Percentiles rank a stretch among this genome's conserved stretches.
These are phyloP conservation scores for Psettodes erumei DNA, from an alignment of 2,113 vertebrate genomes.

Conservation along the genomic window DNA sequence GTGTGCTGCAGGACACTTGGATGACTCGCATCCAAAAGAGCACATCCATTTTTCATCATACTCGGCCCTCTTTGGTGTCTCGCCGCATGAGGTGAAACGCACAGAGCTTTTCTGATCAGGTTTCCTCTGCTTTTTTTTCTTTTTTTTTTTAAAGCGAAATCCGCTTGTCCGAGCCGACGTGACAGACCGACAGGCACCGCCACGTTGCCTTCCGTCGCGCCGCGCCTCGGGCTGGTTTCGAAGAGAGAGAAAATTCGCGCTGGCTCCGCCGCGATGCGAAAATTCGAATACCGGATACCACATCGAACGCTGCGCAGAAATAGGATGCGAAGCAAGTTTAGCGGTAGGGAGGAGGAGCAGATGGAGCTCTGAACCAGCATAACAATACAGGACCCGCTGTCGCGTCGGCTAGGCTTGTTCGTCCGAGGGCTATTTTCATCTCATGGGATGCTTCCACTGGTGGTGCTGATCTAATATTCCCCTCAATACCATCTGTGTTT, in stretches of 20 bases:
- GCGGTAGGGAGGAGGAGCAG: conserved; percentile 33
- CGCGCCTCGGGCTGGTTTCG: neutral
- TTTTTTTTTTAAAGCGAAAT: conserved; percentile 37
- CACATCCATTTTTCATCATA: conserved; percentile 78
- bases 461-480: conserved; percentile 48
- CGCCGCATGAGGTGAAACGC: conserved; percentile 54
- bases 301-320: neutral
- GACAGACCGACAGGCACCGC: conserved; percentile 13
- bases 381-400: conserved; percentile 35
- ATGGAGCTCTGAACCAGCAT: conserved; percentile 36
- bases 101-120: conserved; percentile 48
- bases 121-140: conserved; percentile 27
- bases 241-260: conserved; percentile 2
- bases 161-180: conserved; percentile 21
- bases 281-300: no score
- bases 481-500: conserved; percentile 63
- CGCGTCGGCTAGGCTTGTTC: conserved; percentile 37
- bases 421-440: conserved; percentile 59
- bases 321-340: neutral
- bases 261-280: conserved; percentile 1
- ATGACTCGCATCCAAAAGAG: conserved; percentile 67
- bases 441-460: conserved; percentile 27
- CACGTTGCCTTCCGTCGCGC: neutral
- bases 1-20: conserved; percentile 70
- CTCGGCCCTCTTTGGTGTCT: conserved; percentile 67